Percentiles rank a stretch among this genome's conserved stretches.
Conservation (phyloP, 1,140 invertebrate species). For the Brachionus sp. region DNA sequence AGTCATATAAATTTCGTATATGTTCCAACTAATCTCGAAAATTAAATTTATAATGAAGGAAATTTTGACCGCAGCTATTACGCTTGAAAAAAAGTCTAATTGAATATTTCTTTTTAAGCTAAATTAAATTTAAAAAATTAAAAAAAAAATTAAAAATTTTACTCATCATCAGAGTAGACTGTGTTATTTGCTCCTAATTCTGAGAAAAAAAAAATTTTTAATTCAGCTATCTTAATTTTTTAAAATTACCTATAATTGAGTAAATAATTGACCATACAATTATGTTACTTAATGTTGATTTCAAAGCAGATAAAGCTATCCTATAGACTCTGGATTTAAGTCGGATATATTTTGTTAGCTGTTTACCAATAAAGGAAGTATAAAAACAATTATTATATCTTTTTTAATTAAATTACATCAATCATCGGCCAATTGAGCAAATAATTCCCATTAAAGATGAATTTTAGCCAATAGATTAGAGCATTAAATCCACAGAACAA, state of each 20-base stretch:
- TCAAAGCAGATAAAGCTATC: neutral
- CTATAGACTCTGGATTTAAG: neutral
- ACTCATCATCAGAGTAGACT: neutral
- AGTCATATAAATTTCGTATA: constrained; percentile 42
- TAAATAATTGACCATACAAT: neutral
- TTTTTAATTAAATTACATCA: neutral
- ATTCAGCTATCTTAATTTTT: neutral
- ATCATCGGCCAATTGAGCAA: constrained; percentile 5
- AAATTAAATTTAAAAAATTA: neutral
- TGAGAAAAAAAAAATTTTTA: neutral
- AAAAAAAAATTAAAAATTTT: neutral
- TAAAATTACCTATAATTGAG: neutral
- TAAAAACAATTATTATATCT: neutral
- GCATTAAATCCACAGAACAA: neutral
- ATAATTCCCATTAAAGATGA: constrained; percentile 17
- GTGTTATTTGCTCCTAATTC: neutral
- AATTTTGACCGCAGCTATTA: neutral
- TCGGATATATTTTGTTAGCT: neutral
- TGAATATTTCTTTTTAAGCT: neutral
- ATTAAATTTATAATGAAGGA: neutral
- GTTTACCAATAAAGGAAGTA: neutral
- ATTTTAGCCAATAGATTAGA: neutral
- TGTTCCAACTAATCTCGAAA: constrained; percentile 16
- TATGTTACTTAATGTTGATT: neutral
- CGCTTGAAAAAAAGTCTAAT: neutral